Percentiles rank a stretch among this genome's conserved stretches.
These are phyloP conservation scores for Egretta garzetta DNA, from an alignment of 2,113 vertebrate species.

Conservation along the genomic window DNA sequence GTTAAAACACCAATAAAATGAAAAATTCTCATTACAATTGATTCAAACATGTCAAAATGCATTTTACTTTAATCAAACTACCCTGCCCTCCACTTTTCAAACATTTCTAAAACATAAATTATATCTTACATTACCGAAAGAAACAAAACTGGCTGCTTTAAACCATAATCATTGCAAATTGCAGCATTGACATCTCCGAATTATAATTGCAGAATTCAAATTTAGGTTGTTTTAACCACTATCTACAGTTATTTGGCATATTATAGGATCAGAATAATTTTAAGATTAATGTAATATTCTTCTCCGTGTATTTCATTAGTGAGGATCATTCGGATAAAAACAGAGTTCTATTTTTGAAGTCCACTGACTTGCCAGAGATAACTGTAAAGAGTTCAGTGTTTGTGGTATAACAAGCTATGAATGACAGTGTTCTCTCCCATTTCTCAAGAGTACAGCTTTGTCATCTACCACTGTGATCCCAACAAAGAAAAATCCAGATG, in stretches of 20 bases:
- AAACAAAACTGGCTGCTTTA: conserved; percentile 53
- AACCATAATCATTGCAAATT: conserved; percentile 55
- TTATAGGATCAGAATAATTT: conserved; percentile 41
- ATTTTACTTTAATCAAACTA: conserved; percentile 58
- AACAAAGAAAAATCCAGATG: conserved; percentile 71
- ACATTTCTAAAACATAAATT: conserved; percentile 61
- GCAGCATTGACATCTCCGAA: conserved; percentile 34
- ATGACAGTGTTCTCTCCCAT: conserved; percentile 64
- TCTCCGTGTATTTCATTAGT: conserved; percentile 66
- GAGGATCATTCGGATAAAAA: conserved; percentile 68
- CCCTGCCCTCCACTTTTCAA: conserved; percentile 34
- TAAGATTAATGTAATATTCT: conserved; percentile 56
- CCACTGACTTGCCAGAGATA: conserved; percentile 53
- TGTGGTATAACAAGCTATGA: conserved; percentile 42
- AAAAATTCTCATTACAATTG: conserved; percentile 31
- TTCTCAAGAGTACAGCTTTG: conserved; percentile 67
- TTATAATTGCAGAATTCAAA: conserved; percentile 57
- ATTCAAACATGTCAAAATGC: conserved; percentile 47
- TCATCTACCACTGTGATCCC: conserved; percentile 76
- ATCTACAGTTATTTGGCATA: conserved; percentile 31
- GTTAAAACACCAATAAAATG: conserved; percentile 47
- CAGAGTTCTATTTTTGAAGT: conserved; percentile 67
- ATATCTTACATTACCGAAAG: conserved; percentile 33
- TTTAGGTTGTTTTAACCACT: conserved; percentile 19
- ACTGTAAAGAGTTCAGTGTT: conserved; percentile 48